phyloP scores from a whole-genome alignment of 2,888 invertebrate species.

The Trichacis sp. region DNA sequence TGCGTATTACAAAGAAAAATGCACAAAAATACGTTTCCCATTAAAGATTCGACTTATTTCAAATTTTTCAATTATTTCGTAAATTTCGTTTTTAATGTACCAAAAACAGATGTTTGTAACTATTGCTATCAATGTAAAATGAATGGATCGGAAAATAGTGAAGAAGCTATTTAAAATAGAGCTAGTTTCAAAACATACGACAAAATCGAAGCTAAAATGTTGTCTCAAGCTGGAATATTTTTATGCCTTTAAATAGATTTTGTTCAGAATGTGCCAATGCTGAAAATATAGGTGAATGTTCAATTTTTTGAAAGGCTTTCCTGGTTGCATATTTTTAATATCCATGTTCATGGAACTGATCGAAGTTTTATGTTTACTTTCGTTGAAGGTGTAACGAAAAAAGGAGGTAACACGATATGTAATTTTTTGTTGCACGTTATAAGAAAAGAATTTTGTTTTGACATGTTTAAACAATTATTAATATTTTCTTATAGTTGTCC shows the following conservation, averaged over 20 bases:
- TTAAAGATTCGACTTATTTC: slow-evolving; percentile 16
- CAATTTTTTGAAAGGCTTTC: slow-evolving; percentile 39
- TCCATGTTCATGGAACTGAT: slow-evolving; percentile 16
- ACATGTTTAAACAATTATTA: slow-evolving; percentile 26
- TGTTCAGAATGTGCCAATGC: slow-evolving; percentile 37
- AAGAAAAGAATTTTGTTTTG: slow-evolving; percentile 18
- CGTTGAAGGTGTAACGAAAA: slow-evolving; percentile 35
- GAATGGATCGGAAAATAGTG: not conserved
- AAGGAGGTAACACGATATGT: slow-evolving; percentile 39
- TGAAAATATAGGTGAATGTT: slow-evolving; percentile 35
- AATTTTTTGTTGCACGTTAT: slow-evolving; percentile 29
- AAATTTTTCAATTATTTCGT: slow-evolving; percentile 29
- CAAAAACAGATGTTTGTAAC: slow-evolving; percentile 29
- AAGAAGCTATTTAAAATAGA: slow-evolving; percentile 4
- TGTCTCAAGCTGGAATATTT: slow-evolving; percentile 9
- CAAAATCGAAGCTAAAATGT: slow-evolving; percentile 14
- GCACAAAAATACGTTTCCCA: slow-evolving; percentile 7
- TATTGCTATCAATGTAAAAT: slow-evolving; percentile 8
- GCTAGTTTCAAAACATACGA: slow-evolving; percentile 14
- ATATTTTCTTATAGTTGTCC: slow-evolving; percentile 36
- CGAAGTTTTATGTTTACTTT: slow-evolving; percentile 42
- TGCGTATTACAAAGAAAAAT: slow-evolving; percentile 9
- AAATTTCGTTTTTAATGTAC: slow-evolving; percentile 23
- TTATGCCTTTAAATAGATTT: slow-evolving; percentile 37
- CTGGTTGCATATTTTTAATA: slow-evolving; percentile 39